Conservation (phyloP, 2,888 invertebrate genomes). For the Phalera bucephala region DNA sequence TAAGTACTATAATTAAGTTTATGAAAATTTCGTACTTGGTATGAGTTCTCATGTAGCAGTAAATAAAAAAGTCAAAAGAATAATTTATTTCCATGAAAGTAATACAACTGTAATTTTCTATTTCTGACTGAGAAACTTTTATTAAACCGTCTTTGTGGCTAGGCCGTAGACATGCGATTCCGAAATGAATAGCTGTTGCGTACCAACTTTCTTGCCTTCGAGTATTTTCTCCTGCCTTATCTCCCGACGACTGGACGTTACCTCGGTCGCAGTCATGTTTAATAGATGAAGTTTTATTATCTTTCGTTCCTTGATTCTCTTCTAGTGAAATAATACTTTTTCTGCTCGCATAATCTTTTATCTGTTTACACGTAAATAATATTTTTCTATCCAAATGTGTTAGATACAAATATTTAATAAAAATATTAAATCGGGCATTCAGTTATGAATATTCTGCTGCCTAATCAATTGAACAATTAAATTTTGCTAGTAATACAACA, state of each 20-base stretch:
- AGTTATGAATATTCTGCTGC: too few relatives aligned
- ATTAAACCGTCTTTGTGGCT: constrained; percentile 24
- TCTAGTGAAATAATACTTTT: not conserved
- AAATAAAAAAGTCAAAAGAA: constrained; percentile 23
- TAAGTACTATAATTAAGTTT: not conserved
- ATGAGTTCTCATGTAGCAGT: constrained; percentile 3
- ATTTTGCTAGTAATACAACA: too few relatives aligned
- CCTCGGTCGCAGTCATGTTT: constrained; percentile 13
- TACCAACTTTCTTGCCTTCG: constrained; percentile 19
- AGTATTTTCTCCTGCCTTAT: constrained; percentile 13
- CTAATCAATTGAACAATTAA: too few relatives aligned
- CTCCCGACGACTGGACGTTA: constrained; percentile 12
- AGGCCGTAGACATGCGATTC: constrained; percentile 18
- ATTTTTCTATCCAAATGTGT: too few relatives aligned
- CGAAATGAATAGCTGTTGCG: constrained; percentile 24
- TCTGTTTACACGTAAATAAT: constrained; percentile 9
- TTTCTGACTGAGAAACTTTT: constrained; percentile 26
- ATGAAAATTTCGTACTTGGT: not conserved
- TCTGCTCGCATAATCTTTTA: too few relatives aligned
- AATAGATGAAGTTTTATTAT: constrained; percentile 22
- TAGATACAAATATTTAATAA: too few relatives aligned
- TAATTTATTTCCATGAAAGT: constrained; percentile 23
- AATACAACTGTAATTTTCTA: constrained; percentile 29
- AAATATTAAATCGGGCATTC: too few relatives aligned
- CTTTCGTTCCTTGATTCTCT: constrained; percentile 4